Evolutionary conservation across 2,888 invertebrate genomes (phyloP), one percentile per base, ranked within the genome.

Genomic region (Amphipyra tragopoginis): DNA sequence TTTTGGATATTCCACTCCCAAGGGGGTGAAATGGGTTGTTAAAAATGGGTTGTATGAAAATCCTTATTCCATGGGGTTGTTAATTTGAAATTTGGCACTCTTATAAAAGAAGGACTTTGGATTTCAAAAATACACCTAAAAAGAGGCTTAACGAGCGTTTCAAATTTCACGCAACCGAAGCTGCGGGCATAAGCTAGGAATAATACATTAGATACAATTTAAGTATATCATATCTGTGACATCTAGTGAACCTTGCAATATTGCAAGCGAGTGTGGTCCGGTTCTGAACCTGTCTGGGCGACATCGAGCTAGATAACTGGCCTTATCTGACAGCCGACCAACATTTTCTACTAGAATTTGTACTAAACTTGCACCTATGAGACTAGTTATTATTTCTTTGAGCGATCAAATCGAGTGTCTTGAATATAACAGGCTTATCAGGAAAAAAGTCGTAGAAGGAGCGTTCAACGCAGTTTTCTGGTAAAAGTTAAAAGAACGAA

Each of bases 251-350:
- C 81, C 77, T 78, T 65, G 78, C 67, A 55, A 47, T 61, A 66
- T 65, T 61, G 33, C 51, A 66, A 65, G 72, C 64, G 68, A 65
- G 55, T 55, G 64, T 56, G 53, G 74, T 72, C 80, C 85, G 77
- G 77, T 81, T 77, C 43, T 29, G 57, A 80, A 83, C 84, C 71
- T 65, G 81, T 81, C 70, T 43, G 49, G 60, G 43, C 50, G 67
- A 59, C 74, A 61, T 58, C 69, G 54, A 58, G 69, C 78, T 58
- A 77, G 65, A 66, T 77, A 67, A 29, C 61, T 60, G 65, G 59
- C 72, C 69, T 69, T 69, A 68, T 62, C 62, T 33, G 53, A 61
- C 33, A 45, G 33, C 45, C 53, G 53, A 60, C 43, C 48, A 66
- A 63, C 62, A 65, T 72, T 60, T 67, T 57, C 51, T 64, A 55